These are phyloP conservation scores for Phrynocephalus vlangalii DNA, from an alignment of 2,797 vertebrate species.

Conservation along the genomic window DNA sequence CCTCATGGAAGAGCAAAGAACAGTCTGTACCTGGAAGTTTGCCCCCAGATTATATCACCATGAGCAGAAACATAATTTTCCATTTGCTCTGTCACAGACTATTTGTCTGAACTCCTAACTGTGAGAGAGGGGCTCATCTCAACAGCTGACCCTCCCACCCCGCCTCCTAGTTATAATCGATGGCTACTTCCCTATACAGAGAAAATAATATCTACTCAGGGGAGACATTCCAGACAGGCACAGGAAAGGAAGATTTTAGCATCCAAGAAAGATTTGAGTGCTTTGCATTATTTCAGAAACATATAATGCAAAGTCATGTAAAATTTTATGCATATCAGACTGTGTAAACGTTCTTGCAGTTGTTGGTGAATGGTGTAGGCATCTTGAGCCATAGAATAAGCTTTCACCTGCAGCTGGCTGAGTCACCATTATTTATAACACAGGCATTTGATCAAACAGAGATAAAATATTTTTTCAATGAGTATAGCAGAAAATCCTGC, in stretches of 20 bases:
- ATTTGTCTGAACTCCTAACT: too few relatives aligned
- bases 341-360: slow-evolving; percentile 18
- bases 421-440: slow-evolving; percentile 47
- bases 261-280: slow-evolving; percentile 2
- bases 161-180: too few relatives aligned
- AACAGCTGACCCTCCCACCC: too few relatives aligned
- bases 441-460: slow-evolving; percentile 44
- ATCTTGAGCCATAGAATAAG: slow-evolving; percentile 6
- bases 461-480: slow-evolving; percentile 63
- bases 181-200: not conserved
- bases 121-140: too few relatives aligned
- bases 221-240: not conserved
- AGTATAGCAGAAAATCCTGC: slow-evolving; percentile 66
- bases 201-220: not conserved
- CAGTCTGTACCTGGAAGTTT: too few relatives aligned
- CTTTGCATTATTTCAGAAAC: not conserved
- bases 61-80: not conserved
- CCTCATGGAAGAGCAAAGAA: not conserved
- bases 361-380: not conserved
- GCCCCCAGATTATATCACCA: not conserved
- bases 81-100: too few relatives aligned
- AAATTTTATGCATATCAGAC: slow-evolving; percentile 35
- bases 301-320: slow-evolving; percentile 28
- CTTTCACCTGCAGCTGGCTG: slow-evolving; percentile 21
- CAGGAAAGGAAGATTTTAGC: not conserved